phyloP scores from a whole-genome alignment of 2,888 invertebrate genomes.

The Tinea semifulvella region DNA sequence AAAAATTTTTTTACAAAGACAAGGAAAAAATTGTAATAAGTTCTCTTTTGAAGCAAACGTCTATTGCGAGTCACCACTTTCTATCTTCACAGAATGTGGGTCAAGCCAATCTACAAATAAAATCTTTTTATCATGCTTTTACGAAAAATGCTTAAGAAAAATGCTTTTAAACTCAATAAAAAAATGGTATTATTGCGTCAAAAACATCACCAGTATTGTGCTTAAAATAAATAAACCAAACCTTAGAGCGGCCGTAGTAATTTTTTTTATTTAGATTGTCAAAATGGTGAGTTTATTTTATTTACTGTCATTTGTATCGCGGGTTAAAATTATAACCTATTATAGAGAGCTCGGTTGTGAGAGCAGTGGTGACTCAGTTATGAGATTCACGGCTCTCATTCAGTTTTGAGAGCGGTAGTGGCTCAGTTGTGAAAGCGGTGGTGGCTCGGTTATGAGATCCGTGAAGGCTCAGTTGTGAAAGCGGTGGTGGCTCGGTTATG shows the following conservation, averaged over 20 bases:
- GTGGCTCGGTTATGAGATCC: too few species aligned
- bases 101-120: conserved; percentile 10
- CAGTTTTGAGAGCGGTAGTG: conserved; percentile 11
- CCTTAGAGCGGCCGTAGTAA: too few species aligned
- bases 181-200: neutral
- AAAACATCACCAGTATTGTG: neutral
- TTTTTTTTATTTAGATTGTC: too few species aligned
- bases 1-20: too few species aligned
- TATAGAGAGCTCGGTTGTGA: neutral
- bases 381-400: conserved; percentile 11
- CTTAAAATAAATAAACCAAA: too few species aligned
- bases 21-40: conserved; percentile 1
- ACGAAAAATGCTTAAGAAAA: conserved; percentile 1
- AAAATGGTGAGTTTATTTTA: too few species aligned
- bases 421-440: too few species aligned
- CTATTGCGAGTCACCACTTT: neutral
- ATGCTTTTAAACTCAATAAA: neutral
- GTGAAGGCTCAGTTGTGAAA: too few species aligned
- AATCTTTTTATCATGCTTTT: conserved; percentile 5
- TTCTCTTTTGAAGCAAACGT: conserved; percentile 7
- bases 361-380: too few species aligned
- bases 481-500: too few species aligned
- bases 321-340: conserved; percentile 1
- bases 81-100: conserved; percentile 5
- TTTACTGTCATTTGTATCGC: too few species aligned